These are phyloP conservation scores for Pseudolycoriella hygida DNA, from an alignment of 2,888 invertebrate species.

Conservation along the genomic window DNA sequence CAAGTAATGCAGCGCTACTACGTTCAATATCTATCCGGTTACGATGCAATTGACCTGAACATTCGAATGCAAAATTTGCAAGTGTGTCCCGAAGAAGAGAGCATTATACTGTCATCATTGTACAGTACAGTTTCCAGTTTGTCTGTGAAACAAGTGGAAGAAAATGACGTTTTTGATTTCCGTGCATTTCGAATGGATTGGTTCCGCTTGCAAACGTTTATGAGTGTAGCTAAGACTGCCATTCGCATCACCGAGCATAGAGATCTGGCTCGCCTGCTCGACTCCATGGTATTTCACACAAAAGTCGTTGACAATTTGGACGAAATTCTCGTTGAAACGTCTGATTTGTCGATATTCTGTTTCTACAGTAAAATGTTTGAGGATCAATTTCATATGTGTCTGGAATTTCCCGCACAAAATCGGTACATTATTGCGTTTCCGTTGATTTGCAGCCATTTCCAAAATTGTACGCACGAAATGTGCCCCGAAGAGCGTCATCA, in stretches of 20 bases:
- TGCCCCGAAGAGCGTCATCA: slow-evolving; percentile 98
- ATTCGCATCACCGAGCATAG: slow-evolving; percentile 65
- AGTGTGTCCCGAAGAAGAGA: slow-evolving; percentile 86
- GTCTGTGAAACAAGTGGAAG: slow-evolving; percentile 89
- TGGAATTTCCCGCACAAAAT: slow-evolving; percentile 97
- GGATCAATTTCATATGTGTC: slow-evolving; percentile 95
- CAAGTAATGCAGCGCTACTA: slow-evolving; percentile 96
- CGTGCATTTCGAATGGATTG: slow-evolving; percentile 90
- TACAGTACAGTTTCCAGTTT: slow-evolving; percentile 75
- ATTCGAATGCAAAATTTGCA: slow-evolving; percentile 67
- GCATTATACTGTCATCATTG: slow-evolving; percentile 79
- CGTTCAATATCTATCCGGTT: slow-evolving; percentile 90
- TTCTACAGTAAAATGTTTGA: slow-evolving; percentile 95
- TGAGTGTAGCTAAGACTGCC: slow-evolving; percentile 68
- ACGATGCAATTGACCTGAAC: slow-evolving; percentile 84
- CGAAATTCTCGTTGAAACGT: slow-evolving; percentile 90
- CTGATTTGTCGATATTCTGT: slow-evolving; percentile 94
- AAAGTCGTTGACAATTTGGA: slow-evolving; percentile 97
- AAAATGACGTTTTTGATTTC: slow-evolving; percentile 90
- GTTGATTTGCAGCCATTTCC: slow-evolving; percentile 92
- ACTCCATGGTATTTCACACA: slow-evolving; percentile 91
- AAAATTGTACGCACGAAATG: slow-evolving; percentile 92
- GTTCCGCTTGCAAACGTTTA: slow-evolving; percentile 90
- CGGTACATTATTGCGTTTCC: slow-evolving; percentile 97
- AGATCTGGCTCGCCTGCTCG: slow-evolving; percentile 79